Base-by-base conservation (phyloP, 2,797 vertebrate species). In the Acanthopagrus latus region DNA sequence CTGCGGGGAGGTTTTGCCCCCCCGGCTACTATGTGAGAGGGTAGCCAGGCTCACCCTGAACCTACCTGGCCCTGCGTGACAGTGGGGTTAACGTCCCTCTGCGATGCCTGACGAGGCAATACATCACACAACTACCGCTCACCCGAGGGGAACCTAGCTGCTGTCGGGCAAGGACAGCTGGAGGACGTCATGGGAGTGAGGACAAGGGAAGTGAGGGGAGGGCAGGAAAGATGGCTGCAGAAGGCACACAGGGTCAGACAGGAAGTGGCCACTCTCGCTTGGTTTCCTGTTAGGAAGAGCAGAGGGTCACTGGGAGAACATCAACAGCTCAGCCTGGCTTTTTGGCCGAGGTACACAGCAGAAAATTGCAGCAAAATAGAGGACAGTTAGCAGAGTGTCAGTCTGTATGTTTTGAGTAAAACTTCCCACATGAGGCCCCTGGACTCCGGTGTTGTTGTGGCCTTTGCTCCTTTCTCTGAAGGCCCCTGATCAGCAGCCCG, bases 221-320 rank as follows among this genome's bases (percentile, higher is more conserved):
- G 75, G 57, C 75, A 87, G 86, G 84, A 90, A 88, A 90, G 80
- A 89, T 82, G 82, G 69, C 81, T 68, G 69, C 78, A n/a, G 73
- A 78, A 83, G 64, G 73, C 71, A 83, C 81, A 77, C 51, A 38
- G 76, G 81, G 75, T 86, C 74, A 62, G 75, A 88, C 77, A 75
- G 93, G 91, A 93, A 91, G 84, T 73, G 81, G 52, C 73, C 81
- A 76, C 81, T 86, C 80, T 83, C 38, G 16, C 88, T 87, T 41
- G 3, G 75, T 85, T 91, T 93, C 90, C 91, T 88, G 88, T 80
- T 50, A 78, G 88, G 83, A 92, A 83, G 78, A 76, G 46, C 67
- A 43, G 76, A 65, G 75, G 81, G 86, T 89, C 70, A 68, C 38
- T 1, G 55, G 20, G 71, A 80, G 71, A 82, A 78, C 84, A 72